phyloP scores from a whole-genome alignment of 2,113 vertebrate species.

The Diphyllodes magnificus region DNA sequence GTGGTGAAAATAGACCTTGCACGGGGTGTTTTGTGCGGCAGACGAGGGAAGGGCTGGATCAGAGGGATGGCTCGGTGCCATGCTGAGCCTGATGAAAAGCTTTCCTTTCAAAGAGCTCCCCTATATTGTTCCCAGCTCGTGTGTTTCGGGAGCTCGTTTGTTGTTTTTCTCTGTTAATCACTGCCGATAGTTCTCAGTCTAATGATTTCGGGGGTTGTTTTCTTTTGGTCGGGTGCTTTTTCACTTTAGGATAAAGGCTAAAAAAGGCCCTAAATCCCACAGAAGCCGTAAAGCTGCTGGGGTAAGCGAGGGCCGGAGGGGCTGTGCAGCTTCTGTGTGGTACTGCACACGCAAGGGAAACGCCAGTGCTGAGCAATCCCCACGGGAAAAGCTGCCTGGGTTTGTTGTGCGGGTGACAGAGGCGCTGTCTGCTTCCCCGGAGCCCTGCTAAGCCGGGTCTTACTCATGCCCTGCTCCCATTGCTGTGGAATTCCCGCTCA shows the following conservation, averaged over 20 bases:
- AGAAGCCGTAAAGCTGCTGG: not conserved
- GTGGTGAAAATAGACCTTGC: not conserved
- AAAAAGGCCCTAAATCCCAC: not conserved
- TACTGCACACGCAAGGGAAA: not conserved
- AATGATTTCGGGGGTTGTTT: not conserved
- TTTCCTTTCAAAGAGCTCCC: not conserved
- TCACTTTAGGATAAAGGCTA: not conserved
- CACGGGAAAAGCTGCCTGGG: not conserved
- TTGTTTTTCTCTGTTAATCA: not conserved
- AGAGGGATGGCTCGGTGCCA: not conserved
- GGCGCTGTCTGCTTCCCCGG: not conserved
- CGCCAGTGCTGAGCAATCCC: not conserved
- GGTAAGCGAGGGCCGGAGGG: not conserved
- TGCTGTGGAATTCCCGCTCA: not conserved
- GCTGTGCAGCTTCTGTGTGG: not conserved
- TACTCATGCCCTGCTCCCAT: accelerated
- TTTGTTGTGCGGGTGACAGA: not conserved
- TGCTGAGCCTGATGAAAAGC: not conserved
- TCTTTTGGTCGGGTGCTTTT: not conserved
- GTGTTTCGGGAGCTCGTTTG: not conserved
- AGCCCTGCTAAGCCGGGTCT: not conserved
- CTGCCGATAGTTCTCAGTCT: not conserved
- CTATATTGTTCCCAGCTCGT: not conserved
- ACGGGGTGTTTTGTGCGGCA: not conserved
- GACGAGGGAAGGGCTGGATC: not conserved